A percentile compares a stretch with the other conserved stretches of the same genome.
phyloP scores from a whole-genome alignment of 2,113 vertebrate genomes.

The Butastur rufipennis region DNA sequence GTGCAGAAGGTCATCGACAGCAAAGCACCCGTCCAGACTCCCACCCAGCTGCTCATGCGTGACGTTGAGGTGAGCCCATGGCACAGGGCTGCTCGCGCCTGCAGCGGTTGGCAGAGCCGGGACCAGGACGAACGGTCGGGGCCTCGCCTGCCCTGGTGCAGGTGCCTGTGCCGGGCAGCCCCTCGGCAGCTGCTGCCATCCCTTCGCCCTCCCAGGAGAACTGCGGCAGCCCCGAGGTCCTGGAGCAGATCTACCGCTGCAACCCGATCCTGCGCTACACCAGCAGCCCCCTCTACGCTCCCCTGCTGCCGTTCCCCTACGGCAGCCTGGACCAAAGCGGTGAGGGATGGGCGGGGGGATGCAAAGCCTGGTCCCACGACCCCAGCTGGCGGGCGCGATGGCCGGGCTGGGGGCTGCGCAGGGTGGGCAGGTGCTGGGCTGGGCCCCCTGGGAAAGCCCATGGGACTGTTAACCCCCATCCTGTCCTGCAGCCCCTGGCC shows the following conservation, averaged over 20 bases:
- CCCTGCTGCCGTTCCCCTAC: slow-evolving; percentile 91
- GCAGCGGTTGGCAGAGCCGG: fast-evolving
- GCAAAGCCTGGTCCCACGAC: fast-evolving
- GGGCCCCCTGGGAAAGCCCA: neutral
- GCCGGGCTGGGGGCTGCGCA: fast-evolving
- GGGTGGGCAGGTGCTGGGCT: neutral
- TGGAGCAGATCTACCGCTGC: slow-evolving; percentile 92
- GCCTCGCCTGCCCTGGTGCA: fast-evolving
- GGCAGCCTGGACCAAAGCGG: slow-evolving; percentile 84
- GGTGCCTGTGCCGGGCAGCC: neutral
- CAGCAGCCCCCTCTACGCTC: slow-evolving; percentile 87
- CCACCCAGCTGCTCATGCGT: slow-evolving; percentile 91
- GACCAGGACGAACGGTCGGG: fast-evolving
- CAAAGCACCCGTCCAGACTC: slow-evolving; percentile 91
- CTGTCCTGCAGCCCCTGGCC: slow-evolving; percentile 57
- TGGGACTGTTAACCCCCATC: neutral
- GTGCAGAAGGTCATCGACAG: slow-evolving; percentile 91
- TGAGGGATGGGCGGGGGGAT: slow-evolving; percentile 51
- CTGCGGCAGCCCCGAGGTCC: slow-evolving; percentile 83
- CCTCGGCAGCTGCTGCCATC: neutral
- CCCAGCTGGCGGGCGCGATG: fast-evolving
- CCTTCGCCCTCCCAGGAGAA: slow-evolving; percentile 79
- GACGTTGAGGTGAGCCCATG: slow-evolving; percentile 84
- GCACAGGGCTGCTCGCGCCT: fast-evolving
- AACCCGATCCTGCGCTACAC: slow-evolving; percentile 95